phyloP scores from a whole-genome alignment of 1,140 invertebrate species.

The Zaprionus ghesquierei region DNA sequence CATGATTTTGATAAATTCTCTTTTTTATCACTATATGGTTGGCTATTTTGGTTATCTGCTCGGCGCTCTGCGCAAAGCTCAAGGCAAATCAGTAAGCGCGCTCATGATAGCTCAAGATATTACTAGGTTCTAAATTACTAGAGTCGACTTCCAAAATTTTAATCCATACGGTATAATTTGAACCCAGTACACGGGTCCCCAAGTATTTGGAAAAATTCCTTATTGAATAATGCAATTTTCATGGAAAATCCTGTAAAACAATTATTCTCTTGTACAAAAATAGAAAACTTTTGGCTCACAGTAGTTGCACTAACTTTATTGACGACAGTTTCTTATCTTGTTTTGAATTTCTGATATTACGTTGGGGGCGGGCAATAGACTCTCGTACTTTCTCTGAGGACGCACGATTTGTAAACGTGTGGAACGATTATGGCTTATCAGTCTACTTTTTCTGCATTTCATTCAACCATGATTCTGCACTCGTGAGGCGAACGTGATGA shows the following conservation, averaged over 20 bases:
- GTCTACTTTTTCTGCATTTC: neutral
- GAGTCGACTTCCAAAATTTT: neutral
- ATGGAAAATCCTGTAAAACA: neutral
- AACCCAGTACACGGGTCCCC: neutral
- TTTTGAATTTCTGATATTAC: slow-evolving; percentile 3
- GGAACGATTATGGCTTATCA: neutral
- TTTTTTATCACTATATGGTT: slow-evolving; percentile 18
- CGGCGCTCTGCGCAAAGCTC: neutral
- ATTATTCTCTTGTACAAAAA: neutral
- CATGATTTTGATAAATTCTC: slow-evolving; percentile 17
- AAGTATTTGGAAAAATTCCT: neutral
- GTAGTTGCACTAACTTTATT: neutral
- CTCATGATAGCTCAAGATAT: neutral
- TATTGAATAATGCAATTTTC: neutral
- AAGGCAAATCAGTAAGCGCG: slow-evolving; percentile 6
- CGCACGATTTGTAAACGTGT: slow-evolving; percentile 15
- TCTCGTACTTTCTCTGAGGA: neutral
- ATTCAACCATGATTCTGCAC: neutral
- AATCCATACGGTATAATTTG: neutral
- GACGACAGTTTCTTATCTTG: neutral
- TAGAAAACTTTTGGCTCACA: neutral
- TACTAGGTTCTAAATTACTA: neutral
- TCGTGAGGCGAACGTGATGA: neutral
- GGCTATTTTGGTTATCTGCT: slow-evolving; percentile 10
- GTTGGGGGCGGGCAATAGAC: neutral